Evolutionary conservation across 2,113 vertebrate genomes (phyloP).

Genomic region (Synodontis membranacea): DNA sequence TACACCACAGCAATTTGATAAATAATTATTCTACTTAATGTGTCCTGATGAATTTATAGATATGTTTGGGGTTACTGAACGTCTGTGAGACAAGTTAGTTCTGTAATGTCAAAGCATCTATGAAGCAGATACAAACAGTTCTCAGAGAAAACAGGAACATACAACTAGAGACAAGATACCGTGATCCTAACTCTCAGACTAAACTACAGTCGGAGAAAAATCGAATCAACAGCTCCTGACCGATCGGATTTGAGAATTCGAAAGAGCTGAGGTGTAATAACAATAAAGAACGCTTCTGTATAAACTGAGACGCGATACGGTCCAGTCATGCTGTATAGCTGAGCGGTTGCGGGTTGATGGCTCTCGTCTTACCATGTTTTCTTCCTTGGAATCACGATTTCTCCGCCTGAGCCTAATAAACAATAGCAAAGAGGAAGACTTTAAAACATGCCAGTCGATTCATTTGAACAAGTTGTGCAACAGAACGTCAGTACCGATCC

Average conservation of each 20-base stretch:
- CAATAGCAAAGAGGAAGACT: neutral
- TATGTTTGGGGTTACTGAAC: neutral
- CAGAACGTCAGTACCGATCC: neutral
- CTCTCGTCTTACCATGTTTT: conserved; percentile 82
- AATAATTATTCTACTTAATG: neutral
- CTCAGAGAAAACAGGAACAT: neutral
- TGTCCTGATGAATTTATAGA: neutral
- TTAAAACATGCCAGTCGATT: neutral
- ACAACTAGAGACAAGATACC: neutral
- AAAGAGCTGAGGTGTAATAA: neutral
- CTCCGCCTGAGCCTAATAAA: conserved; percentile 64
- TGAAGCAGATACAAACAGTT: neutral
- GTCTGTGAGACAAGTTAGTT: neutral
- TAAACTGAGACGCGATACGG: neutral
- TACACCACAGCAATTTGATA: neutral
- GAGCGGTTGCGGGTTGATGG: conserved; percentile 37
- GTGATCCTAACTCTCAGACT: too few species aligned
- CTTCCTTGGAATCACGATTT: conserved; percentile 82
- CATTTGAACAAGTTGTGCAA: neutral
- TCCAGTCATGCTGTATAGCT: too few species aligned
- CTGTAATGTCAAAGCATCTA: neutral
- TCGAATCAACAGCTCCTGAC: neutral
- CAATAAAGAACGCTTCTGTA: neutral
- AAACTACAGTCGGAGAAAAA: neutral
- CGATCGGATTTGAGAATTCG: neutral